Conservation (phyloP, 2,888 invertebrate species). For the Neoascia interrupta region DNA sequence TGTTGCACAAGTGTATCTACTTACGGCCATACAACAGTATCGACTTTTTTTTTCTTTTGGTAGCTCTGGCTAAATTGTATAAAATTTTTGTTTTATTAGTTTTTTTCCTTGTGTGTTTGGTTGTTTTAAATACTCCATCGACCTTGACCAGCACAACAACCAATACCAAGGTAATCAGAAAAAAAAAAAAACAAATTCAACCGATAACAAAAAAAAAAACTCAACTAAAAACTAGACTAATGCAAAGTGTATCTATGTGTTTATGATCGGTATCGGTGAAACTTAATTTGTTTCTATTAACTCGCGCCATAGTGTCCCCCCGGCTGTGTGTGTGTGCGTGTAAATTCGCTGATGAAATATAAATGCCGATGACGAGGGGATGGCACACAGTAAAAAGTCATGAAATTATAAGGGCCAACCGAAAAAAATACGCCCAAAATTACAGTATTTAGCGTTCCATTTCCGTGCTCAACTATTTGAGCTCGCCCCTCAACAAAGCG, state of each 20-base stretch:
- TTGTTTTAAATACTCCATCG: slow-evolving; percentile 18
- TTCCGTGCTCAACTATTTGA: slow-evolving; percentile 27
- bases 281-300: slow-evolving; percentile 18
- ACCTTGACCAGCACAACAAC: slow-evolving; percentile 57
- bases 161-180: background rate
- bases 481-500: background rate
- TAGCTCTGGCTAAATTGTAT: background rate
- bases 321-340: background rate
- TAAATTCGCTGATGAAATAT: slow-evolving; percentile 30
- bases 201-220: slow-evolving; percentile 4
- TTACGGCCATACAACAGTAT: background rate
- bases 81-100: background rate
- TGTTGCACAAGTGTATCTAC: background rate
- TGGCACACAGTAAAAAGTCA: background rate
- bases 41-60: background rate
- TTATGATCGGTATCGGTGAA: slow-evolving; percentile 8
- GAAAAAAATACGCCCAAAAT: slow-evolving; percentile 10
- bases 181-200: background rate
- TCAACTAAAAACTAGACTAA: slow-evolving; percentile 22
- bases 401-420: background rate
- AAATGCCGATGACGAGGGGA: slow-evolving; percentile 15
- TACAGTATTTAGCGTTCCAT: slow-evolving; percentile 29
- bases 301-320: background rate
- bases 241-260: background rate
- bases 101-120: background rate